phyloP scores from a whole-genome alignment of 2,888 invertebrate species.

The Sylvicola cinctus region DNA sequence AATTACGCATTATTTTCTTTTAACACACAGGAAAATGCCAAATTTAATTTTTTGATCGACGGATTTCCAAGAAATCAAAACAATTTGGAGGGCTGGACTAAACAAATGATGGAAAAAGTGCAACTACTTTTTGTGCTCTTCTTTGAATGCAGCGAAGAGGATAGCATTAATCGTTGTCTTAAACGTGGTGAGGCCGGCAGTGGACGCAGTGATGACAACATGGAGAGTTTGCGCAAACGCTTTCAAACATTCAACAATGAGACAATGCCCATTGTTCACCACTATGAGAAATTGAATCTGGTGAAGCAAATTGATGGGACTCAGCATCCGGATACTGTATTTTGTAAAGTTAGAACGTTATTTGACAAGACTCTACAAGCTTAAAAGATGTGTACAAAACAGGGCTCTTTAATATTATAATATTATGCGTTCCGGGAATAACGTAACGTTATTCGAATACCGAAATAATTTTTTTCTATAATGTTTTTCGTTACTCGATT shows the following conservation, averaged over 20 bases:
- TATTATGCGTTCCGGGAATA: too few species aligned
- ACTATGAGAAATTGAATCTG: slow-evolving; percentile 48
- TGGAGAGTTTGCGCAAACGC: slow-evolving; percentile 67
- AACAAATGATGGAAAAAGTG: slow-evolving; percentile 62
- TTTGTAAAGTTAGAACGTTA: slow-evolving; percentile 31
- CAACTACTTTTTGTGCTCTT: slow-evolving; percentile 75
- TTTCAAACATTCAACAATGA: slow-evolving; percentile 68
- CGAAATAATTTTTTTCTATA: too few species aligned
- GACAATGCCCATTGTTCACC: slow-evolving; percentile 75
- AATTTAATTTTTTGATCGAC: slow-evolving; percentile 76
- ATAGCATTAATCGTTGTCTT: slow-evolving; percentile 72
- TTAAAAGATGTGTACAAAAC: slow-evolving; percentile 16
- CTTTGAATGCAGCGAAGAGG: slow-evolving; percentile 70
- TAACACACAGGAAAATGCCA: slow-evolving; percentile 29
- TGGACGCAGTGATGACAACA: slow-evolving; percentile 87
- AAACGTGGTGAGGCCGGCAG: slow-evolving; percentile 72
- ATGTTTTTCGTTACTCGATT: too few species aligned
- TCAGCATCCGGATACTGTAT: slow-evolving; percentile 42
- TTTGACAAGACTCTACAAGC: too few species aligned
- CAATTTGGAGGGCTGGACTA: slow-evolving; percentile 88
- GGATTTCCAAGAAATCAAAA: slow-evolving; percentile 96
- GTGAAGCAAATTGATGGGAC: slow-evolving; percentile 60
- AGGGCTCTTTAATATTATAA: too few species aligned
- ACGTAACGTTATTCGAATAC: too few species aligned
- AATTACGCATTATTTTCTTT: too few species aligned